Evolutionary conservation across 2,113 vertebrate genomes (phyloP).

Genomic region (Xerus inauris): DNA sequence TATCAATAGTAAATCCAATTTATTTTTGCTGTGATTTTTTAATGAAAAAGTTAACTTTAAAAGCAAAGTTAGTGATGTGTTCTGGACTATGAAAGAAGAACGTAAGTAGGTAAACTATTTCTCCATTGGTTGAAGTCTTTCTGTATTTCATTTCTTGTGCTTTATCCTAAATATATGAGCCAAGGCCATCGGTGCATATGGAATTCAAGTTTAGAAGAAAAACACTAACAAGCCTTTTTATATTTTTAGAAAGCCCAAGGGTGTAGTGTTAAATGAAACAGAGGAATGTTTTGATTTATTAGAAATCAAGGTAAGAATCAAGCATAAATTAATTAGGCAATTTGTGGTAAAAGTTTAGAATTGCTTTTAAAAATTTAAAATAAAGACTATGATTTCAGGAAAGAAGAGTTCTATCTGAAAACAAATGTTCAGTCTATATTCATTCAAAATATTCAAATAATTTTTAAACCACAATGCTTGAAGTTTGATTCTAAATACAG

Average conservation of each 20-base stretch:
- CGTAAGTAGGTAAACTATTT: background rate
- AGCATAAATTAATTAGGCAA: background rate
- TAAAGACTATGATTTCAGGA: background rate
- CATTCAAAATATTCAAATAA: background rate
- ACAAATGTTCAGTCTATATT: background rate
- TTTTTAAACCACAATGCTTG: background rate
- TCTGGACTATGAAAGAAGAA: background rate
- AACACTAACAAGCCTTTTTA: background rate
- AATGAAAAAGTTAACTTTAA: background rate
- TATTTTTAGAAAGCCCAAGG: conserved; percentile 28
- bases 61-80: background rate
- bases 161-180: background rate
- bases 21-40: background rate
- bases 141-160: background rate
- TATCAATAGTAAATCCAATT: background rate
- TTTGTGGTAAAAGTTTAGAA: background rate
- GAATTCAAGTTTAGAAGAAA: conserved; percentile 30
- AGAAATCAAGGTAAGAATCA: background rate
- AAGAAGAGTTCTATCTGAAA: background rate
- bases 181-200: background rate
- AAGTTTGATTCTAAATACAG: background rate
- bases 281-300: conserved; percentile 36
- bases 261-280: background rate
- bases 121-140: background rate
- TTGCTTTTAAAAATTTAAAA: background rate